These are phyloP conservation scores for Neosilurus hyrtlii DNA, from an alignment of 2,797 vertebrate genomes.

Conservation along the genomic window DNA sequence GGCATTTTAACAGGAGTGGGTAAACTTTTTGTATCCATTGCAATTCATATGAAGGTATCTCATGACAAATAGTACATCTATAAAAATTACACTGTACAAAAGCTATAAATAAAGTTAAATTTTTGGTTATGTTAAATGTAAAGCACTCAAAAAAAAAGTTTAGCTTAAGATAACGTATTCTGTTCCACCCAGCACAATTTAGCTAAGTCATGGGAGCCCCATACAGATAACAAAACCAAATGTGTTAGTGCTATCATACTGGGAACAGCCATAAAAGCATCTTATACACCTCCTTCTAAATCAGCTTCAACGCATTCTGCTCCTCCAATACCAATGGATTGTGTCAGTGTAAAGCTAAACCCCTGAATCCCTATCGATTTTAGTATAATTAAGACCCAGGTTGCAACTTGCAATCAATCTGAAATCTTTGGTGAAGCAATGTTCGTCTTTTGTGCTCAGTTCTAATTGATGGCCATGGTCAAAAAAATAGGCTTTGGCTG, in stretches of 20 bases:
- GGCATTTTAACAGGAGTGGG: too few relatives aligned
- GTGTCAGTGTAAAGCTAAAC: slow-evolving; percentile 14
- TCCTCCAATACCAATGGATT: background rate
- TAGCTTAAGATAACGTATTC: background rate
- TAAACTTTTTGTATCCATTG: too few relatives aligned
- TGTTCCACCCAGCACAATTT: background rate
- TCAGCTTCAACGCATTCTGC: slow-evolving; percentile 28
- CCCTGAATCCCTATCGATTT: slow-evolving; percentile 34
- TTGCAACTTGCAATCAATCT: slow-evolving; percentile 38
- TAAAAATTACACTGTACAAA: background rate
- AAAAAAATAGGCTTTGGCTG: background rate
- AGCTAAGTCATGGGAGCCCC: background rate
- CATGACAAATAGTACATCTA: background rate
- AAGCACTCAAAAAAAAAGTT: background rate
- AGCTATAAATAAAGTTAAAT: background rate
- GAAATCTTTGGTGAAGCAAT: background rate
- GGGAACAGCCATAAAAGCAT: background rate
- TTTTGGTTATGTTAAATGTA: background rate
- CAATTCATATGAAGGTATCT: background rate
- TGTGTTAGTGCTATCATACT: background rate
- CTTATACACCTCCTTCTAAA: slow-evolving; percentile 6
- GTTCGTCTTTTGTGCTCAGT: slow-evolving; percentile 17
- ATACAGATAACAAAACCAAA: background rate
- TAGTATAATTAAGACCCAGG: slow-evolving; percentile 35
- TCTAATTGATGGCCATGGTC: slow-evolving; percentile 21